phyloP scores from a whole-genome alignment of 2,888 invertebrate species.

The Carabus problematicus region DNA sequence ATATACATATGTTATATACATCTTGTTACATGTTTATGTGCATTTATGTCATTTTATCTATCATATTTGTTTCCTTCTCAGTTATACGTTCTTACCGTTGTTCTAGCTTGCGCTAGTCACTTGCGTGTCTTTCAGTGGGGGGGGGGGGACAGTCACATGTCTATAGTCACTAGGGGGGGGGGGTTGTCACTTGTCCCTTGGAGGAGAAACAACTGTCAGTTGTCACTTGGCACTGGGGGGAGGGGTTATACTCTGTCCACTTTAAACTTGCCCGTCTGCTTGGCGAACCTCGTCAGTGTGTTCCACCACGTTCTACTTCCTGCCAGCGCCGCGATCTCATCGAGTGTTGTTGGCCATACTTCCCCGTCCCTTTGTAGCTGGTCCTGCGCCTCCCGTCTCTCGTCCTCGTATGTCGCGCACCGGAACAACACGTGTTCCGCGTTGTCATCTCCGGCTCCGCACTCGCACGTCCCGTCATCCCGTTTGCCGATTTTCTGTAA shows the following conservation, averaged over 20 bases:
- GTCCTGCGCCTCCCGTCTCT: background rate
- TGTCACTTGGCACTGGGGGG: background rate
- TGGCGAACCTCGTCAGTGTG: background rate
- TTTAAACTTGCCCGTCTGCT: background rate
- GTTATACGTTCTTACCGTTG: too few relatives aligned
- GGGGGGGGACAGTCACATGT: too few relatives aligned
- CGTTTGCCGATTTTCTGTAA: constrained; percentile 46
- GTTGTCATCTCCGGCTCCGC: constrained; percentile 47
- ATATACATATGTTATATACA: too few relatives aligned
- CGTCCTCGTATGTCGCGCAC: constrained; percentile 53
- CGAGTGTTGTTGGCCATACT: background rate
- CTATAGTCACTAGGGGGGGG: too few relatives aligned
- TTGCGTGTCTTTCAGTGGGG: too few relatives aligned
- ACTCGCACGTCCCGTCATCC: constrained; percentile 53
- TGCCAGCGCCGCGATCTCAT: background rate
- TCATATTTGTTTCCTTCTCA: too few relatives aligned
- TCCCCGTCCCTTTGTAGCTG: too few relatives aligned
- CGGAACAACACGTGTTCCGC: constrained; percentile 54
- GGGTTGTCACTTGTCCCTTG: too few relatives aligned
- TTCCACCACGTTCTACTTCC: background rate
- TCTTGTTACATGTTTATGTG: too few relatives aligned
- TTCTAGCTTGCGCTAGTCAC: too few relatives aligned
- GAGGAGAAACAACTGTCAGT: too few relatives aligned
- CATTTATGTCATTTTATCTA: too few relatives aligned
- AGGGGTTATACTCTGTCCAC: background rate